phyloP scores from a whole-genome alignment of 2,888 invertebrate genomes.

The Lasius platythorax region DNA sequence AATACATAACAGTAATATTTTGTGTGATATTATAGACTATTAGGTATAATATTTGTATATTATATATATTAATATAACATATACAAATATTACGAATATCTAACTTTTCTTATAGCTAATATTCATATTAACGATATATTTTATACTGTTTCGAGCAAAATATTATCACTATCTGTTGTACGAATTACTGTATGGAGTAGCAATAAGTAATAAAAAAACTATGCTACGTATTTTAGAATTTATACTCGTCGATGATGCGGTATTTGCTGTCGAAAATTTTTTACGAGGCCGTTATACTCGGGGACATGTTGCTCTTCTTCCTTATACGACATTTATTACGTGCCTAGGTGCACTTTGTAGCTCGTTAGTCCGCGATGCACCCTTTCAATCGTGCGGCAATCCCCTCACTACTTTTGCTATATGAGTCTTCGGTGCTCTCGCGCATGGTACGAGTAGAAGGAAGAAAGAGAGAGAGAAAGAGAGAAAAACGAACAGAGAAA shows the following conservation, averaged over 20 bases:
- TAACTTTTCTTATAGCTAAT: neutral
- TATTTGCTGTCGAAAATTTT: slow-evolving; percentile 15
- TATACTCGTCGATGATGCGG: neutral
- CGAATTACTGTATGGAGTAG: neutral
- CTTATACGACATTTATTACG: slow-evolving; percentile 65
- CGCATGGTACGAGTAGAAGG: slow-evolving; percentile 25
- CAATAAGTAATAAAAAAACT: neutral
- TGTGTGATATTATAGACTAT: slow-evolving; percentile 2
- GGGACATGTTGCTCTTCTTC: slow-evolving; percentile 20
- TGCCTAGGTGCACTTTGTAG: slow-evolving; percentile 66
- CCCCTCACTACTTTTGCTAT: slow-evolving; percentile 12
- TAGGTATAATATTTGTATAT: neutral
- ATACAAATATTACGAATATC: neutral
- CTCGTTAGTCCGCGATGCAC: slow-evolving; percentile 67
- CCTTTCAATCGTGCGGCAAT: slow-evolving; percentile 56
- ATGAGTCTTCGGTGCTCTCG: slow-evolving; percentile 41
- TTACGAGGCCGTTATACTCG: neutral
- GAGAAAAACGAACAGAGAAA: slow-evolving; percentile 1
- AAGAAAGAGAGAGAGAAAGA: neutral
- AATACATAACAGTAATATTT: slow-evolving; percentile 3
- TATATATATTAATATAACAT: no score
- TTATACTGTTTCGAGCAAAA: slow-evolving; percentile 16
- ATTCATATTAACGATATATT: neutral
- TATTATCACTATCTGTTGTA: neutral
- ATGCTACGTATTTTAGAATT: neutral